phyloP scores from a whole-genome alignment of 2,113 vertebrate genomes.

The Dinomys branickii region DNA sequence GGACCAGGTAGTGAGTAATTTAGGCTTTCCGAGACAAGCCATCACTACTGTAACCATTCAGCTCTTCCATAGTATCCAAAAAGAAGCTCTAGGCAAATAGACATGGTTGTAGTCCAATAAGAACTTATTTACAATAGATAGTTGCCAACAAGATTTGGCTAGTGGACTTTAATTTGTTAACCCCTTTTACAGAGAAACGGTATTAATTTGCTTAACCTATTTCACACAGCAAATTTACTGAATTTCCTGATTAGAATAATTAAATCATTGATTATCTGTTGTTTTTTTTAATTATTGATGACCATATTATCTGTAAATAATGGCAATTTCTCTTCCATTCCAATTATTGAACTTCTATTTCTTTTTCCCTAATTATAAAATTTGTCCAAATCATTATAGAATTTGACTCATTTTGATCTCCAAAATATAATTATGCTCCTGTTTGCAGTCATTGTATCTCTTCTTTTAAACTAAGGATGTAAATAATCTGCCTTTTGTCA shows the following conservation, averaged over 20 bases:
- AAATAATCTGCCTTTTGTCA: background rate
- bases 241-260: slow-evolving; percentile 45
- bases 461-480: background rate
- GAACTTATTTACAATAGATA: slow-evolving; percentile 17
- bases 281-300: background rate
- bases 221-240: slow-evolving; percentile 30
- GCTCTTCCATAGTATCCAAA: background rate
- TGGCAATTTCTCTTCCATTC: background rate
- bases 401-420: background rate
- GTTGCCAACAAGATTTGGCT: background rate
- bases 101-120: background rate
- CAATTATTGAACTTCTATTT: slow-evolving; percentile 25
- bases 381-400: background rate
- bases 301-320: slow-evolving; percentile 44
- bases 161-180: background rate
- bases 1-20: slow-evolving; percentile 16
- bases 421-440: background rate
- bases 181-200: background rate
- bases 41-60: background rate
- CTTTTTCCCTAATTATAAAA: slow-evolving; percentile 8
- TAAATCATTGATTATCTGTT: background rate
- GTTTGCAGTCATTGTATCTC: background rate
- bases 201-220: slow-evolving; percentile 36
- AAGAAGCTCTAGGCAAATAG: background rate
- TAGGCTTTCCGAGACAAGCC: background rate